Conservation (phyloP, 2,888 invertebrate genomes). For the Atethmia centrago region DNA sequence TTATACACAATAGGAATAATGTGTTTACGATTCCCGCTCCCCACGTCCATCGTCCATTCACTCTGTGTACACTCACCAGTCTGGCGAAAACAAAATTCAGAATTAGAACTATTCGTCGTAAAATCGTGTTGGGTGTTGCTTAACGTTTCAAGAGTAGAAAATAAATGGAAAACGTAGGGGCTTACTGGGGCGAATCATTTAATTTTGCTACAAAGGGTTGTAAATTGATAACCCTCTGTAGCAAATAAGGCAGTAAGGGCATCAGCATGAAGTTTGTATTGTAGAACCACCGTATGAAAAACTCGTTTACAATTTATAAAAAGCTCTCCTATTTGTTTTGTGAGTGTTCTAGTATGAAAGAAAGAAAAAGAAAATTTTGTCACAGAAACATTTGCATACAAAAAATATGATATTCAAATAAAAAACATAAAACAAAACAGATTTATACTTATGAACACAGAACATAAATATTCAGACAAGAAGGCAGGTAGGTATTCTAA, state of each 20-base stretch:
- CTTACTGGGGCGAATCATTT: neutral
- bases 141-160: slow-evolving; percentile 4
- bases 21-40: slow-evolving; percentile 53
- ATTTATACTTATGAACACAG: no score
- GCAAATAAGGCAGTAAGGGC: neutral
- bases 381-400: no score
- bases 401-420: no score
- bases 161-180: neutral
- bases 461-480: no score
- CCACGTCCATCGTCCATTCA: slow-evolving; percentile 45
- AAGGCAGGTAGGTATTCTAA: neutral
- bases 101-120: slow-evolving; percentile 48
- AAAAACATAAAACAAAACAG: no score
- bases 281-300: neutral
- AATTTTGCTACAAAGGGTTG: neutral
- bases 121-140: slow-evolving; percentile 15
- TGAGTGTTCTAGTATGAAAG: no score
- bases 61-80: slow-evolving; percentile 34
- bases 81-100: slow-evolving; percentile 36
- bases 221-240: no score
- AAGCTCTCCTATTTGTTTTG: no score
- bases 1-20: slow-evolving; percentile 58
- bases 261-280: no score
- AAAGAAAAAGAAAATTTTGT: no score
- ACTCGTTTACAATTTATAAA: neutral